Conservation (phyloP, 2,888 invertebrate genomes). For the Napeogenes inachia region DNA sequence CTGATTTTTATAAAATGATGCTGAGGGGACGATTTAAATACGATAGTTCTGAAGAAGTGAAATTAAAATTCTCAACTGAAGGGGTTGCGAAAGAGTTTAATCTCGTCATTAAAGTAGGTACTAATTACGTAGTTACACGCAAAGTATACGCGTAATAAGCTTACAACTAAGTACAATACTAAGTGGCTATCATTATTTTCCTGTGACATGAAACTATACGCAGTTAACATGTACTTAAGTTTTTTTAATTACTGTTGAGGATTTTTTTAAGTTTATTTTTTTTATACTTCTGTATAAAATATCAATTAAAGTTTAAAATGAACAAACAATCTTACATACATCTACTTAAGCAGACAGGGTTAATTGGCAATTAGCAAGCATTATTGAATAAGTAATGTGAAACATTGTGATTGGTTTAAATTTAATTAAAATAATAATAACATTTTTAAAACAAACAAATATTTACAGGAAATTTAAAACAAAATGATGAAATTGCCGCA, state of each 20-base stretch:
- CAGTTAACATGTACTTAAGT: background rate
- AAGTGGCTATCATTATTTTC: constrained; percentile 1
- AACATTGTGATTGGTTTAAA: too few species aligned
- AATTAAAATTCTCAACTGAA: background rate
- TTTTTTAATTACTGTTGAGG: too few species aligned
- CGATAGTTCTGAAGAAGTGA: constrained; percentile 7
- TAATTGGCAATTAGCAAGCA: too few species aligned
- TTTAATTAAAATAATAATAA: too few species aligned
- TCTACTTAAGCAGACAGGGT: too few species aligned
- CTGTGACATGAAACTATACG: background rate
- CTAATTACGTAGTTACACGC: background rate
- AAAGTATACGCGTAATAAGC: constrained; percentile 4
- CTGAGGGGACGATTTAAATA: constrained; percentile 1
- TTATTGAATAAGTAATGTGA: too few species aligned
- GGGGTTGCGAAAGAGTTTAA: constrained; percentile 3
- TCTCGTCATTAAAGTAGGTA: constrained; percentile 4
- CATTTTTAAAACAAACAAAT: too few species aligned
- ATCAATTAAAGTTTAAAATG: too few species aligned
- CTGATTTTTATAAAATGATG: too few species aligned
- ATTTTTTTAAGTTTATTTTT: too few species aligned
- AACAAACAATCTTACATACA: too few species aligned
- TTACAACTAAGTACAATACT: background rate
- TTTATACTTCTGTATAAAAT: too few species aligned
- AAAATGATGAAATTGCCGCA: constrained; percentile 26
- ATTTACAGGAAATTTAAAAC: background rate